These are phyloP conservation scores for Nautilus pompilius DNA, from an alignment of 1,140 invertebrate species.

Conservation along the genomic window DNA sequence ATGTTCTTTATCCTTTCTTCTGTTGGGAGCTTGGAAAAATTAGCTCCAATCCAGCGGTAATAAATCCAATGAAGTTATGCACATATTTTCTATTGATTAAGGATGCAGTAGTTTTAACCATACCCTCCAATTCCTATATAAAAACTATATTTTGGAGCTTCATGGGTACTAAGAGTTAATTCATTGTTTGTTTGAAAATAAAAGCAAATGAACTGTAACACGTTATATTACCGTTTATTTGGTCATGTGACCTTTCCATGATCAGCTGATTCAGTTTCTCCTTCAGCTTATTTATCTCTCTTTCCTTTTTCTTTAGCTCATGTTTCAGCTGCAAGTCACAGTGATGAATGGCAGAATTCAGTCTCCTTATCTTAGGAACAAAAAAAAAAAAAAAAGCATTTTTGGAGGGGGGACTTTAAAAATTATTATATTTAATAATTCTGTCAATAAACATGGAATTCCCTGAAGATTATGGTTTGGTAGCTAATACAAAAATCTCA, in stretches of 20 bases:
- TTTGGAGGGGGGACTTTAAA: too few species aligned
- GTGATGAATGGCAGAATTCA: conserved; percentile 39
- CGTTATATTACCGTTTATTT: conserved; percentile 37
- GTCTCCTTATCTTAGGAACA: conserved; percentile 30
- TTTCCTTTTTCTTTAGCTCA: conserved; percentile 48
- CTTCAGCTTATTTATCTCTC: conserved; percentile 44
- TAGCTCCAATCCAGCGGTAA: too few species aligned
- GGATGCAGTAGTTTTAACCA: background rate
- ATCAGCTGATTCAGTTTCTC: conserved; percentile 46
- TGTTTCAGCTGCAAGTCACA: conserved; percentile 46
- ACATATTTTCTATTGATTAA: background rate
- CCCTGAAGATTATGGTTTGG: too few species aligned
- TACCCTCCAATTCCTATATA: conserved; percentile 3
- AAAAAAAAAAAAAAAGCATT: background rate
- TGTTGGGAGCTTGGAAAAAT: too few species aligned
- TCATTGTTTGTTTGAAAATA: too few species aligned
- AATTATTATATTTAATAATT: too few species aligned
- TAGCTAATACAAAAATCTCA: too few species aligned
- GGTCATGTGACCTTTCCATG: conserved; percentile 44
- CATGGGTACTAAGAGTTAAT: too few species aligned
- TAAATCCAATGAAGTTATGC: too few species aligned
- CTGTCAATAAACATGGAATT: too few species aligned
- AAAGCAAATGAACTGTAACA: background rate
- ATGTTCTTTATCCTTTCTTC: too few species aligned
- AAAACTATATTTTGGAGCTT: too few species aligned